A percentile compares a stretch with the other conserved stretches of the same genome.
Conservation (phyloP, 2,113 vertebrate genomes). For the Melierax canorus region DNA sequence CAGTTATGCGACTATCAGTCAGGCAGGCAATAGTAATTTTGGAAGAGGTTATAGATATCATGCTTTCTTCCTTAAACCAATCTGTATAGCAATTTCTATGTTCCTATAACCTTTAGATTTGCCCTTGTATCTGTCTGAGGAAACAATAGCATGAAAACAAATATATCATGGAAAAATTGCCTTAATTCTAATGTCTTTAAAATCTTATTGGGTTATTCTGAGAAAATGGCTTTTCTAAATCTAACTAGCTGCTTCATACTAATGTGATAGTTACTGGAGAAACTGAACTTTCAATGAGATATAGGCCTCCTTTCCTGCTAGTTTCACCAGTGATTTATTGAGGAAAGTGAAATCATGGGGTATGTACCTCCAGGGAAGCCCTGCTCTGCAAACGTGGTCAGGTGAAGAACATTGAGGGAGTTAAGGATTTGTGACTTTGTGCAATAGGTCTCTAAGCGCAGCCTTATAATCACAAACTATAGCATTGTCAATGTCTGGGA, state of each 20-base stretch:
- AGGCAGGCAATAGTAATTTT: background rate
- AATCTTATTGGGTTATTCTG: background rate
- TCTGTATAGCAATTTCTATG: background rate
- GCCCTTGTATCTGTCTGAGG: background rate
- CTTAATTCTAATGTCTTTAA: background rate
- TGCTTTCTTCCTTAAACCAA: background rate
- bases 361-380: background rate
- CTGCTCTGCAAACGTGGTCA: background rate
- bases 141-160: background rate
- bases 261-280: background rate
- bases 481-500: background rate
- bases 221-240: background rate
- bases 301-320: background rate
- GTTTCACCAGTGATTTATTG: background rate
- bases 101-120: background rate
- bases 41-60: background rate
- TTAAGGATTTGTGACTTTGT: background rate
- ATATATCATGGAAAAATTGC: background rate
- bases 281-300: background rate
- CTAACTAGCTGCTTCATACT: background rate
- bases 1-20: background rate
- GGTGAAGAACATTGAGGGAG: background rate
- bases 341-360: background rate
- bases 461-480: background rate
- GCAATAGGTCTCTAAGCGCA: background rate